Base-by-base conservation (phyloP, 92 coral and sea anemone species). In the Plumapathes pennacea region DNA sequence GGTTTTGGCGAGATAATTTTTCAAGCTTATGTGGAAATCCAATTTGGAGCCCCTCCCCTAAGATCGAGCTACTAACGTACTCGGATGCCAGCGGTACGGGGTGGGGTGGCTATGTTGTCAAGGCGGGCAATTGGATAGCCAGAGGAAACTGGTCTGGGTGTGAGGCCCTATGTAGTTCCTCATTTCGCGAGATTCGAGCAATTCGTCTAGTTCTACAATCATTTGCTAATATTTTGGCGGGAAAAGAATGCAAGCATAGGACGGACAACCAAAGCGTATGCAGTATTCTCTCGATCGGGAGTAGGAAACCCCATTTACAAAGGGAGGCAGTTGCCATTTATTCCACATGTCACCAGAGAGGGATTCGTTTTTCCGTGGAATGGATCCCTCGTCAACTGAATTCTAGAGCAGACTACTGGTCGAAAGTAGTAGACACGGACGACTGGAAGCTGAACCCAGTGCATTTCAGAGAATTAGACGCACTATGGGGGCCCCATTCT, bases 381-480 rank as follows among this genome's bases (percentile, higher is more conserved):
- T 78, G 73, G 80, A 44, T 78, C 25, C 85, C 68, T 5, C 32
- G 67, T 11, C 62, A 59, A 17, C 36, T 65, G 13, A 81, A 81
- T 50, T n/a, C 54, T 13, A 73, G 25, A 25, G 88, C 82, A 13
- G 88, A 81, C 32, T 73, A 65, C 43, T 81, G 88, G 88, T 58
- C 87, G 10, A 54, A 56, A 28, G 81, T 80, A 3, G 53, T 80
- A 4, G 87, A 80, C 30, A 32, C 75, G 10, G 78, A 64, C 29
- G 79, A 72, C 21, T 72, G 73, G 67, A 54, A 32, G 72, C 65
- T 74, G 32, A 76, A 76, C 52, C 67, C 73, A 20, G 25, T 46
- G 11, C 46, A 65, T 40, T 76, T 76, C 47, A 31, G 62, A 19
- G 51, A 55, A 42, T 19, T 75, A 29, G 75, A 66, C 51, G 46